Conservation (phyloP, 2,113 vertebrate species). For the Aptenodytes forsteri region DNA sequence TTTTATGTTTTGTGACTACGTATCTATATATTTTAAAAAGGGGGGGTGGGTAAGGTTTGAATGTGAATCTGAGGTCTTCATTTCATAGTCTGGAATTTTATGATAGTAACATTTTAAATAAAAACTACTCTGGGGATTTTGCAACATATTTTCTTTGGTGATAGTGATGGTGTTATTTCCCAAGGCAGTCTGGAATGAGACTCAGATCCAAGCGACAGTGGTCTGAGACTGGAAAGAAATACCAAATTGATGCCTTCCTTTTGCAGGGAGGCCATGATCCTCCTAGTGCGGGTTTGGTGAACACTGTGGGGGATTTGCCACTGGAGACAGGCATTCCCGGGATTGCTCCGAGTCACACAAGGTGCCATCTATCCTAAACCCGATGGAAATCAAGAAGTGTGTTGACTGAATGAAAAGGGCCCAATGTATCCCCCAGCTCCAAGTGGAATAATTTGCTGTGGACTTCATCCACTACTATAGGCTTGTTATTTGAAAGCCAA, state of each 20-base stretch:
- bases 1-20: constrained; percentile 62
- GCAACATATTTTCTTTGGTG: constrained; percentile 34
- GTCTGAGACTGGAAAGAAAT: not conserved
- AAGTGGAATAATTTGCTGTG: not conserved
- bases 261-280: not conserved
- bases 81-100: constrained; percentile 61
- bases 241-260: not conserved
- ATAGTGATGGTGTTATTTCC: constrained; percentile 9
- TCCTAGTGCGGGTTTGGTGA: not conserved
- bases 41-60: not conserved
- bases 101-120: constrained; percentile 63
- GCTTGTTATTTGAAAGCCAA: not conserved
- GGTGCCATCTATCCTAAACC: not conserved
- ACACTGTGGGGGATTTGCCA: not conserved
- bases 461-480: not conserved
- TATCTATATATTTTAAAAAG: constrained; percentile 41
- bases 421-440: not conserved
- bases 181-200: not conserved
- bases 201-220: not conserved
- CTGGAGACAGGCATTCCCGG: not conserved
- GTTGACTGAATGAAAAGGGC: not conserved
- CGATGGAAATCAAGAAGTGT: accelerated
- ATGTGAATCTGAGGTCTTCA: constrained; percentile 2
- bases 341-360: not conserved
- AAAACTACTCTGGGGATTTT: constrained; percentile 57